Percentiles rank a stretch among this genome's conserved stretches.
phyloP scores from a whole-genome alignment of 2,797 vertebrate genomes.

The Phoxinus dragarum region DNA sequence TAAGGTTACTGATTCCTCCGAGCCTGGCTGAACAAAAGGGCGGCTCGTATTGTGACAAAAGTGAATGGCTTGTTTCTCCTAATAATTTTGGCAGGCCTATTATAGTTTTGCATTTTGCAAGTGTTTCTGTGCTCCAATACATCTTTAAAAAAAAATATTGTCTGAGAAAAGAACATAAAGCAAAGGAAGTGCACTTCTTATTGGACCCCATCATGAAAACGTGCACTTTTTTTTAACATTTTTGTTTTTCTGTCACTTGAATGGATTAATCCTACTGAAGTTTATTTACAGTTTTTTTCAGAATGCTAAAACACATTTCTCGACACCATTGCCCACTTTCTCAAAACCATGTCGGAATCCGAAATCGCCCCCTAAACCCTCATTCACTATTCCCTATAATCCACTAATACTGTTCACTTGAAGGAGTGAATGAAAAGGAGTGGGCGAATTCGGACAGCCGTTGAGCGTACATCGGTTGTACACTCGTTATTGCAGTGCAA shows the following conservation, averaged over 20 bases:
- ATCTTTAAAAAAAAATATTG: neutral
- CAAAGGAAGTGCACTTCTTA: neutral
- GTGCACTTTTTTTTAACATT: neutral
- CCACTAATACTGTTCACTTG: too few relatives aligned
- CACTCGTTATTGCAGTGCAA: too few relatives aligned
- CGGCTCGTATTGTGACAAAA: conserved; percentile 33
- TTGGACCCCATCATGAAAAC: neutral
- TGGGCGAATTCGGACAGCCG: too few relatives aligned
- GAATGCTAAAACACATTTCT: too few relatives aligned
- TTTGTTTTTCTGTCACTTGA: neutral
- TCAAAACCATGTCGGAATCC: too few relatives aligned
- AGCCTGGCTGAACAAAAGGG: conserved; percentile 49
- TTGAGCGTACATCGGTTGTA: too few relatives aligned
- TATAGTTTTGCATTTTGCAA: neutral
- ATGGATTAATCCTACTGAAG: neutral
- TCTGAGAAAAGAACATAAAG: neutral
- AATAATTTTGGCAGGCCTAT: neutral
- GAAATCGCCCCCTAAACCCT: too few relatives aligned
- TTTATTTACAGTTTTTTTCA: neutral
- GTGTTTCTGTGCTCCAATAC: neutral
- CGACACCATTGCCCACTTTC: too few relatives aligned
- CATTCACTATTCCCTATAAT: too few relatives aligned
- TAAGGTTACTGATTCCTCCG: conserved; percentile 58
- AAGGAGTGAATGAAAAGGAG: too few relatives aligned
- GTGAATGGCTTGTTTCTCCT: conserved; percentile 41